Conservation (phyloP, 2,888 invertebrate genomes). For the Digitonthophagus gazella region DNA sequence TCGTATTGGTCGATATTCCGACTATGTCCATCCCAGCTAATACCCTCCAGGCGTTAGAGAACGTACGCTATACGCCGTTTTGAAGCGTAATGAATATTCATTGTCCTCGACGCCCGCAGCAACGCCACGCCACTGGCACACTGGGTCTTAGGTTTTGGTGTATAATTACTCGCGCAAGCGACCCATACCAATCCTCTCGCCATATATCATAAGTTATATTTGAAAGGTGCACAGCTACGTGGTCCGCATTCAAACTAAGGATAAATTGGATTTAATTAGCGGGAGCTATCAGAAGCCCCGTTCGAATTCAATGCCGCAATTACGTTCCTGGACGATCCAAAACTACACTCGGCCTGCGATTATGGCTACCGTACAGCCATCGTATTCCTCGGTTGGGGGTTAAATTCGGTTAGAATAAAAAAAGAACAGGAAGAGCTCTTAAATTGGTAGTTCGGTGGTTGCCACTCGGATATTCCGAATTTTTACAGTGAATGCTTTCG, state of each 20-base stretch:
- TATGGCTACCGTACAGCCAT: conserved; percentile 3
- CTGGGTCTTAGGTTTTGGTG: conserved; percentile 46
- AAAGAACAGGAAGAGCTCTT: not conserved
- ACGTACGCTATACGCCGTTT: conserved; percentile 35
- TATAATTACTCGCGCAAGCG: conserved; percentile 42
- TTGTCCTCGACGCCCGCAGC: conserved; percentile 41
- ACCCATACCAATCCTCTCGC: conserved; percentile 36
- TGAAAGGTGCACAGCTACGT: conserved; percentile 47
- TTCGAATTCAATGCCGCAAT: conserved; percentile 28
- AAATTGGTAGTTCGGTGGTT: not conserved
- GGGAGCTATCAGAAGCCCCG: conserved; percentile 33
- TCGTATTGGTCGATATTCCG: not conserved
- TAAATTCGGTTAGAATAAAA: not conserved
- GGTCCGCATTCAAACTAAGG: conserved; percentile 43
- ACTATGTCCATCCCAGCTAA: not conserved
- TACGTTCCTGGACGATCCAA: conserved; percentile 14
- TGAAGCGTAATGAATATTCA: conserved; percentile 49
- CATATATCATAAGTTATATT: conserved; percentile 48
- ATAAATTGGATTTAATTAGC: conserved; percentile 46
- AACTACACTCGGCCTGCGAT: not conserved
- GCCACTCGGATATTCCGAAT: not conserved
- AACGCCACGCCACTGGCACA: conserved; percentile 15
- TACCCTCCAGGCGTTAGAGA: not conserved
- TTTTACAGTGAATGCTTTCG: not conserved
- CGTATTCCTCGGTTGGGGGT: not conserved